phyloP scores from a whole-genome alignment of 2,113 vertebrate species.

The Mesoclemmys tuberculata region DNA sequence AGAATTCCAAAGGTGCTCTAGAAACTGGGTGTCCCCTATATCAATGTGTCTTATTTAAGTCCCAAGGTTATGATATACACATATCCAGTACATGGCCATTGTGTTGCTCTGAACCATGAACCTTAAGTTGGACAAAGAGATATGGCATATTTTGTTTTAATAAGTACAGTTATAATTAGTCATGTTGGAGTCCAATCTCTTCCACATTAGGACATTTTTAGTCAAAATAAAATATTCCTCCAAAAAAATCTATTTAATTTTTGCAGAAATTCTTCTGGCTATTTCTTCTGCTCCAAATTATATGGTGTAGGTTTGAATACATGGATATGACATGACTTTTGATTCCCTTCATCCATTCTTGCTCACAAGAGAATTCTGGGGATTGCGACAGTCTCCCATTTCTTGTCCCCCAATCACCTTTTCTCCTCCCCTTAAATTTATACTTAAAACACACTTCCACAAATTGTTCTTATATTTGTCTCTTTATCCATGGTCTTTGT shows the following conservation, averaged over 20 bases:
- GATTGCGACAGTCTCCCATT: conserved; percentile 22
- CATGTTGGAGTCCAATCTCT: neutral
- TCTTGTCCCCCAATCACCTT: neutral
- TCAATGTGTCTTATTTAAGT: neutral
- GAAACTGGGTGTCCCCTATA: neutral
- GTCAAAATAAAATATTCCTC: neutral
- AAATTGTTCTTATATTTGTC: too few species aligned
- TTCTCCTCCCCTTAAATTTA: conserved; percentile 41
- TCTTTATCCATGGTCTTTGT: too few species aligned
- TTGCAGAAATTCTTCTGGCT: conserved; percentile 36
- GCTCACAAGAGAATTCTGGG: neutral
- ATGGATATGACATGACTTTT: neutral
- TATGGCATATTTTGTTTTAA: neutral
- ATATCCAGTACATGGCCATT: rapidly evolving
- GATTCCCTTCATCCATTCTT: too few species aligned
- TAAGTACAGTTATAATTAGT: neutral
- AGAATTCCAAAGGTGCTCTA: neutral
- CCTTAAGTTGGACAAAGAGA: neutral
- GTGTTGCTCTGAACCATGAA: neutral
- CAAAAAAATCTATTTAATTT: neutral
- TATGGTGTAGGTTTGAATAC: conserved; percentile 29
- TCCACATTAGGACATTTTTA: conserved; percentile 53
- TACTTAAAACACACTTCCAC: too few species aligned
- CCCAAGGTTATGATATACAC: neutral
- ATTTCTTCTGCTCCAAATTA: conserved; percentile 31